phyloP scores from a whole-genome alignment of 2,888 invertebrate genomes.

The Meteorus cinctellus region DNA sequence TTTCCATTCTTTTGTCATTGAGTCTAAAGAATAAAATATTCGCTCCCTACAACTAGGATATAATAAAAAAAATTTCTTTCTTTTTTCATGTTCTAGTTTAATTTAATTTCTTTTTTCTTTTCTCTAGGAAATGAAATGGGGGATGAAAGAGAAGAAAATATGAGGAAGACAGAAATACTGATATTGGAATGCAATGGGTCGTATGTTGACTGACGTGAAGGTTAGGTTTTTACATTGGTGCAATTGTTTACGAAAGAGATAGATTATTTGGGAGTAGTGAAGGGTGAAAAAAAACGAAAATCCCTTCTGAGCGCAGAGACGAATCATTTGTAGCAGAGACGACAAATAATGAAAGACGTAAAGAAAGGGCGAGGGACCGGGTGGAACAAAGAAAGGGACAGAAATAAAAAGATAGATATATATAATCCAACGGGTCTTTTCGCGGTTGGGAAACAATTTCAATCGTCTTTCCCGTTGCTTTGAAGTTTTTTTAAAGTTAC shows the following conservation, averaged over 20 bases:
- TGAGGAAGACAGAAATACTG: not conserved
- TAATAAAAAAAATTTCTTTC: constrained; percentile 2
- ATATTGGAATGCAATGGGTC: not conserved
- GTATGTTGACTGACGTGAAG: not conserved
- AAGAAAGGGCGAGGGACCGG: constrained; percentile 33
- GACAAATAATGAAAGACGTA: constrained; percentile 28
- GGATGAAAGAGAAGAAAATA: not conserved
- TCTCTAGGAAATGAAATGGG: not conserved
- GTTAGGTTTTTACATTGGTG: not conserved
- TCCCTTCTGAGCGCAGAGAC: not conserved
- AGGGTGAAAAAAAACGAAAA: not conserved
- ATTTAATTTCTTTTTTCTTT: constrained; percentile 4
- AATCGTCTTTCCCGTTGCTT: constrained; percentile 66
- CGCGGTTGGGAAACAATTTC: constrained; percentile 68
- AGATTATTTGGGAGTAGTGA: not conserved
- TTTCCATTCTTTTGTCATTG: constrained; percentile 66
- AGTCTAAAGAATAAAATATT: constrained; percentile 54
- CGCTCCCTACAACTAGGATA: not conserved
- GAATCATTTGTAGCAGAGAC: constrained; percentile 20
- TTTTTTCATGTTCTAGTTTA: constrained; percentile 8
- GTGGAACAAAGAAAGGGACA: constrained; percentile 18
- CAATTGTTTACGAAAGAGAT: constrained; percentile 2
- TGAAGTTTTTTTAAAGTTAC: constrained; percentile 67
- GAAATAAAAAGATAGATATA: not conserved
- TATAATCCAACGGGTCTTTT: constrained; percentile 35